Conservation (phyloP, 2,797 vertebrate genomes). For the Macroramphosus scolopax region DNA sequence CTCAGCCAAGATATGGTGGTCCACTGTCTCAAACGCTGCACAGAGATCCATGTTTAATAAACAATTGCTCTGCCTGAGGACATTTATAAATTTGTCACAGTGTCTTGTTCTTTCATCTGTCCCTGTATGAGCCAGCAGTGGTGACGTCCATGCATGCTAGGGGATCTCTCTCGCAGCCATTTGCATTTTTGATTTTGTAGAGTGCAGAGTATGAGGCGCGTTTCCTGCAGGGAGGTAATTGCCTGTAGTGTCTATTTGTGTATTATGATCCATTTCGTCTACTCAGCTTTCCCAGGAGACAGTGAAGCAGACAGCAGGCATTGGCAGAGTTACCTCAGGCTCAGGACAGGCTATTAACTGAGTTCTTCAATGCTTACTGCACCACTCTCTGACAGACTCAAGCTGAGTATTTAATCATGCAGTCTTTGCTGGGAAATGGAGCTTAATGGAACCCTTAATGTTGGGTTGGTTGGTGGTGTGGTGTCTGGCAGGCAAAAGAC, state of each 20-base stretch:
- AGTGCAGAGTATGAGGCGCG: conserved; percentile 23
- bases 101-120: conserved; percentile 43
- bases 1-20: too few species aligned
- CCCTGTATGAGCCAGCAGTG: conserved; percentile 19
- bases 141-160: conserved; percentile 30
- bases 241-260: conserved; percentile 7
- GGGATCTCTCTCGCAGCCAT: conserved; percentile 36
- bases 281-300: conserved; percentile 45
- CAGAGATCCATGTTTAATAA: conserved; percentile 46
- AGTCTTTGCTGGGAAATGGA: conserved; percentile 29
- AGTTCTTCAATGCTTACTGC: conserved; percentile 12
- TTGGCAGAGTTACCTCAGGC: conserved; percentile 25
- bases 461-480: conserved; percentile 9
- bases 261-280: conserved; percentile 45
- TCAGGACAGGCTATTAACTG: conserved; percentile 30
- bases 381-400: conserved; percentile 17
- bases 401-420: conserved; percentile 38
- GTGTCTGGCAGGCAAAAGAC: conserved; percentile 10
- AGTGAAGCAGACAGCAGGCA: conserved; percentile 34
- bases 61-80: conserved; percentile 15
- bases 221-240: conserved; percentile 41
- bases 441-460: conserved; percentile 12
- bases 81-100: conserved; percentile 47
- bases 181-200: conserved; percentile 60
- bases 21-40: too few species aligned